Base-by-base conservation (phyloP, 2,888 invertebrate species). In the Dryomyza anilis region DNA sequence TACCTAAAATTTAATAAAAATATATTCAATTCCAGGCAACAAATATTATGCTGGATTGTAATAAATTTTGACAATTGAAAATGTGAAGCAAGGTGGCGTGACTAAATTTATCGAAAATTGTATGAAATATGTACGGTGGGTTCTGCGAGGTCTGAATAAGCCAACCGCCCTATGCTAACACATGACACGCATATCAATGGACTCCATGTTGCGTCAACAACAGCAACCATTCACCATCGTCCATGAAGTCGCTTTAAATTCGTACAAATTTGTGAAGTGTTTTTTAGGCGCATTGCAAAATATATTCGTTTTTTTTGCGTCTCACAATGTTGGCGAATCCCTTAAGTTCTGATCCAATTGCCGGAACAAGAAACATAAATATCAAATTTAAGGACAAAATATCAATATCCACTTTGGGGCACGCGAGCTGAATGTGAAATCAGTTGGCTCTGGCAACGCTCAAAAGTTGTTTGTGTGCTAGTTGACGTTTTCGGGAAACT, bases 361-460 rank as follows among this genome's bases (percentile, higher is more conserved):
- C 50, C 63, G 67, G 48, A 68, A 67, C 63, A 64, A 69, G 67
- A 69, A 75, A 80, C 81, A 83, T 82, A 82, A 81, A 82, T 83
- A 82, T 82, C 77, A 77, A 75, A 81, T 82, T 80, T 81, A 76
- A 79, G 78, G 75, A 80, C 81, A 81, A 83, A 82, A 82, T 82
- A 82, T 82, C 82, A 82, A 82, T 82, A 83, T 83, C 83, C 82
- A 82, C 82, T 82, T 82, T 82, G 74, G 71, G 72, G 71, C 65
- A 83, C 77, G 80, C 76, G 74, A 73, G 73, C 78, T 75, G 83
- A 81, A 82, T 82, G 71, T 71, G 73, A 78, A 80, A 72, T 72
- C 64, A 69, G 56, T 65, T 68, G 30, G 21, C 45, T 58, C 46
- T 29, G 55, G 30, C 30, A 10, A 43, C n/a, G 50, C 25, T 46